Base-by-base conservation (phyloP, 2,888 invertebrate species). In the Eupithecia vulgata region DNA sequence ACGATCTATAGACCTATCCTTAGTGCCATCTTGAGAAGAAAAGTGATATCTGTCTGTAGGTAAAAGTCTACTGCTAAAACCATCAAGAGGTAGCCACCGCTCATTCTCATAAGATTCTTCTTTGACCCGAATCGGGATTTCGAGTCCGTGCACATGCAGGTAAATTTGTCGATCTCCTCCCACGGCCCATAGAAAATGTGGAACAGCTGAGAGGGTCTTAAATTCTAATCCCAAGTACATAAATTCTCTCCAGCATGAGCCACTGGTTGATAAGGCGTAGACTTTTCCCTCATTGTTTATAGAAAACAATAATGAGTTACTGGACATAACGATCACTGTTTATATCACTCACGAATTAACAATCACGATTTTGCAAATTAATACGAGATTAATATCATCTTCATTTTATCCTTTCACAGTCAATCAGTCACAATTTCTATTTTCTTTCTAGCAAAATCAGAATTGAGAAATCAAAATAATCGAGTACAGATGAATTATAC, bases 31-130 rank as follows among this genome's bases (percentile, higher is more conserved):
- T 82, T 95, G 96, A 81, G 96, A 97, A 17, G 98, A 98, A 94
- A 97, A 98, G 83, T 96, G 96, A 84, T 96, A 97, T 77, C 99
- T 95, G 88, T 99, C 99, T 25, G 98, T 98, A 15, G 98, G 98
- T 52, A 99, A 91, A 59, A 99, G 91, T 75, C 97, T 95, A 64
- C 96, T 96, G 76, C 97, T 97, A 87, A 98, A 98, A 5, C 98
- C 98, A 89, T 97, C 97, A 67, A 98, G 95, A 2, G 99, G 98
- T 76, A 98, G 95, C 99, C 99, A 99, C 79, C 99, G 95, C 96
- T 99, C 98, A 89, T 99, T 99, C 92, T 99, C 98, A 88, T 97
- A 99, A 0, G 98, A 96, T 88, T 98, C 98, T 90, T 98, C 98
- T 88, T 97, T 97, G 0, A 98, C 97, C 78, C 98, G 95, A 79